A percentile compares a stretch with the other conserved stretches of the same genome.
Conservation (phyloP, 2,797 vertebrate genomes). For the Chelmon rostratus region DNA sequence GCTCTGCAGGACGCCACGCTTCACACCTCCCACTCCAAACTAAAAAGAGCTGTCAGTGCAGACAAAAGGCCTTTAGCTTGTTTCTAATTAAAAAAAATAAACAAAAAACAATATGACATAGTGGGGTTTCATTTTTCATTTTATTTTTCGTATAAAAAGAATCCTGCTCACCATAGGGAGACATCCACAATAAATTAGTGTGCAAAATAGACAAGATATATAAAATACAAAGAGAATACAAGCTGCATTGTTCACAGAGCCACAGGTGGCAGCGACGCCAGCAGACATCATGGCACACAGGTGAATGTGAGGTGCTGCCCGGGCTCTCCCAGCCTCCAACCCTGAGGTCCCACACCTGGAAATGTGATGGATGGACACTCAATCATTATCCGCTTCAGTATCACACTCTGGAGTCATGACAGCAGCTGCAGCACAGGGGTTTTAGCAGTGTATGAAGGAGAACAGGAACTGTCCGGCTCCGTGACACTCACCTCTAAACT, state of each 20-base stretch:
- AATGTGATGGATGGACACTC: constrained; percentile 51
- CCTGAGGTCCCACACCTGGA: constrained; percentile 50
- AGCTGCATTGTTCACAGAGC: constrained; percentile 33
- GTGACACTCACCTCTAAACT: constrained; percentile 57
- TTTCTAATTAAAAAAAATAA: no score
- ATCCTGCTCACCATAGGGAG: constrained; percentile 73
- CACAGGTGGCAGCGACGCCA: constrained; percentile 9
- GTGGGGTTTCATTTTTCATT: constrained; percentile 26
- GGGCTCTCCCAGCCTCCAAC: constrained; percentile 34
- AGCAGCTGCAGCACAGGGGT: neutral
- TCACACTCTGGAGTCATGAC: neutral
- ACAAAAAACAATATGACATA: neutral
- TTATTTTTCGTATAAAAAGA: constrained; percentile 55
- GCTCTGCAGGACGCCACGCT: constrained; percentile 43
- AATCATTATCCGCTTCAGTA: constrained; percentile 41
- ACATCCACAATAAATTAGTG: constrained; percentile 82
- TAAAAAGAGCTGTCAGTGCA: constrained; percentile 34
- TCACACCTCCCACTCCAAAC: constrained; percentile 11
- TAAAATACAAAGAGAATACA: constrained; percentile 37
- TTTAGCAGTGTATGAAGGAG: neutral
- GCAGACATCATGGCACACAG: constrained; percentile 29
- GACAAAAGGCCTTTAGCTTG: neutral
- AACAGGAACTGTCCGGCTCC: neutral
- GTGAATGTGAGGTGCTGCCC: constrained; percentile 48
- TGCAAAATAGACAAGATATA: constrained; percentile 78